Base-by-base conservation (phyloP, 2,888 invertebrate species). In the Cylindroiulus punctatus region DNA sequence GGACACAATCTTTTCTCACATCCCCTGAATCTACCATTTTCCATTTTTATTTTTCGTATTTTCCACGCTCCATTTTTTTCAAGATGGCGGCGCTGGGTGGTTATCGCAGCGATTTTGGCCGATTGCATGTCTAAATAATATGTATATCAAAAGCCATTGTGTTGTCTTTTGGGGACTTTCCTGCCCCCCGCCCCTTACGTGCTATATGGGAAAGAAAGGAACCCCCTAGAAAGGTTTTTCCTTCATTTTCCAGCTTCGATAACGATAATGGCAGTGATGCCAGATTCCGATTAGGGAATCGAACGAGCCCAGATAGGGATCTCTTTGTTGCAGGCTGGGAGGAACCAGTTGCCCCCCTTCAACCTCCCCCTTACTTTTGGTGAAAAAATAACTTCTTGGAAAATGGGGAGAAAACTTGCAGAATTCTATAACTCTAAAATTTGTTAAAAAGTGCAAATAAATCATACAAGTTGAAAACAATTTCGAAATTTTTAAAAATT, bases 81-180 rank as follows among this genome's bases (percentile, higher is more conserved):
- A 4, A 4, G 22, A 57, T 7, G 22, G 22, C 22, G 22, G 22
- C 22, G 5, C 22, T 36, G 36, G 36, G 36, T 36, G 7, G 22
- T 57, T 57, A 57, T 57, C 57, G 8, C 57, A 8, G 22, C 57
- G 57, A 52, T 52, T 52, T 52, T 52, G 4, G 5, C 52, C n/a
- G 57, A 57, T 57, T 57, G 57, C 57, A 22, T 57, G 57, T 57
- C 57, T 57, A 57, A 57, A 57, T 57, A 57, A 57, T 57, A 57
- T 57, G 57, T 22, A 57, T 57, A 57, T 57, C 22, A 57, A 57
- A 57, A 22, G 22, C 57, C 8, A 22, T 57, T 57, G 57, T 57
- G 22, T 22, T 57, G 5, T 22, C 1, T 57, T 36, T 36, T 36
- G 36, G 22, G n/a, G 22, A 0, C n/a, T n/a, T n/a, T 4, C 19